Base-by-base conservation (phyloP, 1,140 invertebrate genomes). In the Megalopta genalis region DNA sequence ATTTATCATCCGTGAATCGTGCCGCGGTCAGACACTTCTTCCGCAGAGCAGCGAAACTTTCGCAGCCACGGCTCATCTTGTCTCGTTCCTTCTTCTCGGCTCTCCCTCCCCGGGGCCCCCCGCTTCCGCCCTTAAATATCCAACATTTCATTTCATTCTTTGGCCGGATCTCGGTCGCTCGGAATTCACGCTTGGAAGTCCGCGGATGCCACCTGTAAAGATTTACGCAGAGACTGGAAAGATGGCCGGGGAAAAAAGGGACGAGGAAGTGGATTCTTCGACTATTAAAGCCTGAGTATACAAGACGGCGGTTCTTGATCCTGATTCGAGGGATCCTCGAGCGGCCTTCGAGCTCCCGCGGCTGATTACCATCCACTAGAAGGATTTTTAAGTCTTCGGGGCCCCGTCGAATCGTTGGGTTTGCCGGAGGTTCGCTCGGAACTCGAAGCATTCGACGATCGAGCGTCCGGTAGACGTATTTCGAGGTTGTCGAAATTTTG, bases 1-100 rank as follows among this genome's bases (percentile, higher is more conserved):
- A 93, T 93, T 91, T 88, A 91, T 93, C 91, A 92, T 89, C 81
- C 78, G 85, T 68, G 81, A 89, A 88, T 87, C 84, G 85, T 91
- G 90, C 86, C 83, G 88, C 82, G 90, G 89, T 91, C 90, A 90
- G 89, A 73, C 74, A 68, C 76, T 88, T 86, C 86, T 87, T 87
- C 81, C 66, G 63, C 77, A 82, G 73, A 73, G 64, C 76, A 77
- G 69, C 71, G 59, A 88, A 84, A 88, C 81, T 89, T 85, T 86
- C 42, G 62, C 52, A 73, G 68, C 68, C 63, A 76, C 70, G 71
- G 71, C 81, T 88, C 81, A 59, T 78, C 68, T 78, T 77, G 73
- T 78, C 75, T 42, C 62, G 59, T 65, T 80, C 72, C 66, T 80
- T 73, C 52, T 32, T 39, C 39, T n/a, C n/a, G 10, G 72, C 52